phyloP scores from a whole-genome alignment of 2,797 vertebrate species.

The Morus bassanus region DNA sequence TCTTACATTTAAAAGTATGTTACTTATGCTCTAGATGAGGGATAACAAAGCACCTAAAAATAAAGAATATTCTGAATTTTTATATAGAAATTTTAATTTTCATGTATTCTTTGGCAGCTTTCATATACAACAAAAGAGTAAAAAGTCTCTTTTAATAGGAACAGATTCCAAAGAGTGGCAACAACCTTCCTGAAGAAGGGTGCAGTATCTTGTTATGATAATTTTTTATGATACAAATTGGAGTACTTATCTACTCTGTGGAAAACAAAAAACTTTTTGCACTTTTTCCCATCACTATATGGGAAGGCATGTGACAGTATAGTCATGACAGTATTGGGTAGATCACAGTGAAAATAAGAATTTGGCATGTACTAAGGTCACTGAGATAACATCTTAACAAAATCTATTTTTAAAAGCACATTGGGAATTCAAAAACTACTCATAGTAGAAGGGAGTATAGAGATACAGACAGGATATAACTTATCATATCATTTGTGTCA shows the following conservation, averaged over 20 bases:
- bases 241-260: not conserved
- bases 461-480: not conserved
- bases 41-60: not conserved
- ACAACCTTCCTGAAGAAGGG: not conserved
- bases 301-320: not conserved
- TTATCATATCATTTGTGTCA: not conserved
- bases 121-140: not conserved
- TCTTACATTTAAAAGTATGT: not conserved
- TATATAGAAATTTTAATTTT: not conserved
- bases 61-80: not conserved
- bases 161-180: not conserved
- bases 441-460: not conserved
- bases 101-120: not conserved
- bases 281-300: not conserved
- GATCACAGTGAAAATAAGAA: not conserved
- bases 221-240: not conserved
- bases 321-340: not conserved
- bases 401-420: not conserved
- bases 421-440: not conserved
- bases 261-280: not conserved
- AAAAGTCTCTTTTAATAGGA: not conserved
- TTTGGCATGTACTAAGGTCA: not conserved
- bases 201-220: fast-evolving
- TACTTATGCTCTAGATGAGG: not conserved
- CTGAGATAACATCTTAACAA: not conserved